phyloP scores from a whole-genome alignment of 2,888 invertebrate genomes.

The Villa cingulata region DNA sequence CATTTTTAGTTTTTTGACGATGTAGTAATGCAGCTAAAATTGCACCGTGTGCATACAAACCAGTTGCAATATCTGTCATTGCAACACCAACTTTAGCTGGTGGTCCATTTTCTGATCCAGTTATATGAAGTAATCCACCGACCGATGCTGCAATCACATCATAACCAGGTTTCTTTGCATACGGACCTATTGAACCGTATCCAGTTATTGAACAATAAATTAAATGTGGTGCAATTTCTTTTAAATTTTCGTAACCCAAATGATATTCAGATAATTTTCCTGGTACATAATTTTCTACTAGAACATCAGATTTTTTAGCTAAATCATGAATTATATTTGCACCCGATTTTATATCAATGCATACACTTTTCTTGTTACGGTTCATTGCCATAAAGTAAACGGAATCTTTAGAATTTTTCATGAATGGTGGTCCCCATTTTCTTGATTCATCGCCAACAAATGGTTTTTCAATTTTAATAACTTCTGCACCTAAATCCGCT shows the following conservation, averaged over 20 bases:
- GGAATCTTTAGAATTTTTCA: slow-evolving; percentile 48
- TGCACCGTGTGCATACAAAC: slow-evolving; percentile 87
- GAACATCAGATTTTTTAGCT: slow-evolving; percentile 64
- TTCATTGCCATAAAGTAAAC: slow-evolving; percentile 81
- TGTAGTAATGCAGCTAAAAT: slow-evolving; percentile 81
- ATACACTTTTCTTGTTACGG: slow-evolving; percentile 87
- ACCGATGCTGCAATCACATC: slow-evolving; percentile 91
- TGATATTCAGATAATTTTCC: slow-evolving; percentile 66
- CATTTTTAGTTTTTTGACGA: slow-evolving; percentile 58
- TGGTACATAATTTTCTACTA: slow-evolving; percentile 90
- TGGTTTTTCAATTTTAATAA: slow-evolving; percentile 83
- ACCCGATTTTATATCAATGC: slow-evolving; percentile 63
- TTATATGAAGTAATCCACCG: slow-evolving; percentile 79
- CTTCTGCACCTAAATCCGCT: slow-evolving; percentile 83
- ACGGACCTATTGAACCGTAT: slow-evolving; percentile 79
- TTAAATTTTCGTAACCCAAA: slow-evolving; percentile 67
- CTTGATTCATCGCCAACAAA: slow-evolving; percentile 75
- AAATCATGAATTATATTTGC: slow-evolving; percentile 61
- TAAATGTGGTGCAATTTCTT: slow-evolving; percentile 55
- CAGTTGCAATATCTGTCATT: slow-evolving; percentile 87
- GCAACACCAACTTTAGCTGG: slow-evolving; percentile 90
- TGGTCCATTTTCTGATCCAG: slow-evolving; percentile 68
- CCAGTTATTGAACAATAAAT: slow-evolving; percentile 92
- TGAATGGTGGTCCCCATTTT: slow-evolving; percentile 87
- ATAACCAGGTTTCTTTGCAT: slow-evolving; percentile 77